Evolutionary conservation across 35 echinoderm and acorn worm genomes (phyloP).

Genomic region (Hemicentrotus pulcherrimus): DNA sequence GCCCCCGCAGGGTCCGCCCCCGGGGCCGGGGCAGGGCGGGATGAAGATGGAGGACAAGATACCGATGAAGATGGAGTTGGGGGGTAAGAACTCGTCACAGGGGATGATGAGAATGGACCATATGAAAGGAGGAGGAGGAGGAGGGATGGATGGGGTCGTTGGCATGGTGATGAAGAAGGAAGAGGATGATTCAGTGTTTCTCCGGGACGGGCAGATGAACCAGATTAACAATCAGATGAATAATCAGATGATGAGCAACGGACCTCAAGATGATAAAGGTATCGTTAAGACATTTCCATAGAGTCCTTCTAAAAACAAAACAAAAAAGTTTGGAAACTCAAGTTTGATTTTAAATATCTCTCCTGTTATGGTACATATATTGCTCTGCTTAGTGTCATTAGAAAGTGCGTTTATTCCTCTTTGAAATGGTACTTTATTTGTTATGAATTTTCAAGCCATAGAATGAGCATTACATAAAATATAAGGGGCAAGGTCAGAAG

Average conservation of each 20-base stretch:
- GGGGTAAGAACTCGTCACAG: conserved; percentile 18
- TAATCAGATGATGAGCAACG: conserved; percentile 46
- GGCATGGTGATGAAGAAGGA: conserved; percentile 43
- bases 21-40: background rate
- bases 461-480: too few species aligned
- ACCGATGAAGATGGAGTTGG: conserved; percentile 61
- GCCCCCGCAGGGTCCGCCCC: background rate
- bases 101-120: conserved; percentile 22
- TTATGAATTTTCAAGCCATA: too few species aligned
- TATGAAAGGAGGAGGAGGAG: conserved; percentile 31
- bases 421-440: too few species aligned
- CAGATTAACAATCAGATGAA: conserved; percentile 37
- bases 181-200: conserved; percentile 47
- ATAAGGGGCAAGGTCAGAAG: too few species aligned
- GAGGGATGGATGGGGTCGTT: background rate
- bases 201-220: conserved; percentile 30
- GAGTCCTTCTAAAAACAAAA: too few species aligned
- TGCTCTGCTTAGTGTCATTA: too few species aligned
- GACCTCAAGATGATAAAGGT: conserved; percentile 42
- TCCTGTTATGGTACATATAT: too few species aligned
- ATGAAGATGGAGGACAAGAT: conserved; percentile 60
- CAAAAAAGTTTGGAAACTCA: too few species aligned
- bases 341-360: too few species aligned
- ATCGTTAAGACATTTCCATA: background rate
- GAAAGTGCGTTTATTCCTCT: too few species aligned